Evolutionary conservation across 2,113 vertebrate genomes (phyloP), one percentile per base, ranked within the genome.

Genomic region (Crocuta crocuta): DNA sequence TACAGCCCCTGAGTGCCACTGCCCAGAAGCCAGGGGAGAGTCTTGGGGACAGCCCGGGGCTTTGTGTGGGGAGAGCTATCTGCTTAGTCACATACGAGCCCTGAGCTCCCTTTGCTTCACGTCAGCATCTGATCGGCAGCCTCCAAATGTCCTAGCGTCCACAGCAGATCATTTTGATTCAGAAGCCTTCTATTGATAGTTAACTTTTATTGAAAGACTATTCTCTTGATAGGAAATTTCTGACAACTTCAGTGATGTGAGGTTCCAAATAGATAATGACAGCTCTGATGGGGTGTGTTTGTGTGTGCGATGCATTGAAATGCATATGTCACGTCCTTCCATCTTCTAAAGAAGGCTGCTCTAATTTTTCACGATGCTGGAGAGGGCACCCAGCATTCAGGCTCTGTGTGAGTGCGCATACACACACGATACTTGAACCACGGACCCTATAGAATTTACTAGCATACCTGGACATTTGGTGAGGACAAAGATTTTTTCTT

Each of bases 61-160:
- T 96, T 98, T 95, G 90, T 98, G 45, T 91, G 97, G 98, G 98
- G 98, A 98, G 98, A 95, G 94, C 73, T 93, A 96, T 98, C 97
- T 98, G 98, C 98, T 95, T 92, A 85, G 97, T 97, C 98, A 95
- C 98, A 97, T 97, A 97, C 98, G 98, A 91, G 98, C 98, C 78
- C 95, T 94, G 65, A 97, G 43, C 95, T 98, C 98, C 95, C 95
- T 93, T 92, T 95, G 97, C 98, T 95, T 94, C 94, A 83, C 96
- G 97, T 98, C 97, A 95, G 97, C 96, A 86, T 98, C 97, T 97
- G 96, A 98, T 98, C 85, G 95, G 96, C 98, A 96, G 88, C 98
- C 74, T 97, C 97, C 97, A 97, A 98, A 97, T 98, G 98, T 97
- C 98, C 97, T 82, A 96, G 91, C 96, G 92, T 85, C 98, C 96